phyloP scores from a whole-genome alignment of 2,888 invertebrate genomes.

The Tricholauxania praeusta region DNA sequence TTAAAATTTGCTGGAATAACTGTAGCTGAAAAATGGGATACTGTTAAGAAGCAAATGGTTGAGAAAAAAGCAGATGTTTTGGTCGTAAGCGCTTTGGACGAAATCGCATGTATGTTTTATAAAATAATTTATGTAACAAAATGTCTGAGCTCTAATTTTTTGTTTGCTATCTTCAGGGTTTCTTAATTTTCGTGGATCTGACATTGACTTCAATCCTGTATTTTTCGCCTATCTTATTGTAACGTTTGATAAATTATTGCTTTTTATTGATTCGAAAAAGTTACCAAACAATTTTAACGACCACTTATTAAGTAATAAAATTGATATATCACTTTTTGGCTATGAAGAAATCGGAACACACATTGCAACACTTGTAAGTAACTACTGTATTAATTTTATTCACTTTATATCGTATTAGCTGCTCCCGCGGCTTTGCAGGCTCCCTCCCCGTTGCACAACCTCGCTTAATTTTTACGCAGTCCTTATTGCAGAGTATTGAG shows the following conservation, averaged over 20 bases:
- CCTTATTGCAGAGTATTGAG: too few relatives aligned
- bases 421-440: too few relatives aligned
- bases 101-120: constrained; percentile 81
- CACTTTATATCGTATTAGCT: not conserved
- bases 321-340: constrained; percentile 69
- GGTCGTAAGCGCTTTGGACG: constrained; percentile 86
- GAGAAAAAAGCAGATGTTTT: constrained; percentile 75
- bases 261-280: constrained; percentile 76
- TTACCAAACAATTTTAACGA: constrained; percentile 70
- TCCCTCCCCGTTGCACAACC: too few relatives aligned
- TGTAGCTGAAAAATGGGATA: constrained; percentile 76
- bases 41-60: constrained; percentile 74
- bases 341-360: constrained; percentile 71
- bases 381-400: not conserved
- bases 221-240: constrained; percentile 83
- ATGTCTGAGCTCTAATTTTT: not conserved
- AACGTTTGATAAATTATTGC: constrained; percentile 70
- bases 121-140: not conserved
- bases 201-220: constrained; percentile 92
- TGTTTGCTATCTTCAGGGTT: constrained; percentile 72
- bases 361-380: constrained; percentile 64
- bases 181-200: constrained; percentile 90
- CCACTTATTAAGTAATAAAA: constrained; percentile 73
- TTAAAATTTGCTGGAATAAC: constrained; percentile 72
- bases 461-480: too few relatives aligned